Evolutionary conservation across 2,113 vertebrate genomes (phyloP).

Genomic region (Saccopteryx leptura): DNA sequence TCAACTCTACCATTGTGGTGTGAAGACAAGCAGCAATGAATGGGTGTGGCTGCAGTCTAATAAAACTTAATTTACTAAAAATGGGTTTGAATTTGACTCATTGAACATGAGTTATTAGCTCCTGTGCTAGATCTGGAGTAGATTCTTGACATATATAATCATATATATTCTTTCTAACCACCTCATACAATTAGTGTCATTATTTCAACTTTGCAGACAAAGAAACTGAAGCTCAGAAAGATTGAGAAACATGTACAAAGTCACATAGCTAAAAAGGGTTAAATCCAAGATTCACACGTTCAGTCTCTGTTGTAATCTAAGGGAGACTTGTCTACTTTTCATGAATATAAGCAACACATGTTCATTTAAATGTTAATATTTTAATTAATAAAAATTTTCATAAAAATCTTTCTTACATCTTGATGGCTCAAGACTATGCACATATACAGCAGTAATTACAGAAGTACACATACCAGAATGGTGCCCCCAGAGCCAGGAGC

Average conservation of each 20-base stretch:
- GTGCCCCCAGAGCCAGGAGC: not conserved
- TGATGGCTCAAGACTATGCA: not conserved
- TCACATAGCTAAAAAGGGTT: not conserved
- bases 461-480: not conserved
- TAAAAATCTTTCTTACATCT: not conserved
- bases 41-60: not conserved
- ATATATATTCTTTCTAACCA: not conserved
- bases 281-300: not conserved
- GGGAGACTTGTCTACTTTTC: not conserved
- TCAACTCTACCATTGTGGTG: not conserved
- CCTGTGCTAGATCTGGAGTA: not conserved
- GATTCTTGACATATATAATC: not conserved
- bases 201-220: conserved; percentile 16
- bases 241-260: not conserved
- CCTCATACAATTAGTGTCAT: not conserved
- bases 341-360: not conserved
- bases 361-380: not conserved
- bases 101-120: not conserved
- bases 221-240: conserved; percentile 1
- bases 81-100: not conserved
- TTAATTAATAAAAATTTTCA: not conserved
- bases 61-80: not conserved
- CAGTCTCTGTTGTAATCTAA: not conserved
- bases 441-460: not conserved
- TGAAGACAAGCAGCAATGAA: not conserved